A percentile compares a stretch with the other conserved stretches of the same genome.
Evolutionary conservation across 1,140 invertebrate species (phyloP).

Genomic region (Drosophila saltans): DNA sequence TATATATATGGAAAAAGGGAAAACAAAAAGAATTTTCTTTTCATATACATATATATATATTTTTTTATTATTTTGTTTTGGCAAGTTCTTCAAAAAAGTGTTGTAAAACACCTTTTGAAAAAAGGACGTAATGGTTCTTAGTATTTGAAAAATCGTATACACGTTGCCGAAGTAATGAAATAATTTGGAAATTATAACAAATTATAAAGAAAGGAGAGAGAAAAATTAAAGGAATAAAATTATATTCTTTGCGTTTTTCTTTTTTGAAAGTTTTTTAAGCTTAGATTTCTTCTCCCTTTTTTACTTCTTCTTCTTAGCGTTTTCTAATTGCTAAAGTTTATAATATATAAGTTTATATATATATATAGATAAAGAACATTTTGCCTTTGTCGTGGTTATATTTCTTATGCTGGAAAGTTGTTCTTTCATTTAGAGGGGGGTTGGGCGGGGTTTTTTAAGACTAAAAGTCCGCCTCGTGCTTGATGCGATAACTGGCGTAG

Average conservation of each 20-base stretch:
- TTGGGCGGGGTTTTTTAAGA: neutral
- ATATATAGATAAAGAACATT: constrained; percentile 9
- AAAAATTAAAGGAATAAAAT: constrained; percentile 41
- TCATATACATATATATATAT: constrained; percentile 16
- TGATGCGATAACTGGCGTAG: constrained; percentile 82
- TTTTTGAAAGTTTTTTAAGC: neutral
- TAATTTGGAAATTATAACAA: constrained; percentile 47
- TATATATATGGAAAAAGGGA: neutral
- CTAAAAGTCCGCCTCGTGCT: constrained; percentile 80
- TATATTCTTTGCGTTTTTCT: constrained; percentile 47
- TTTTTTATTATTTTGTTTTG: constrained; percentile 53
- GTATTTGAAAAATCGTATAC: constrained; percentile 77
- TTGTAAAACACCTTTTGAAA: constrained; percentile 66
- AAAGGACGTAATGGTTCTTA: constrained; percentile 69
- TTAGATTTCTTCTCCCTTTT: constrained; percentile 11
- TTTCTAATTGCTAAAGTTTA: constrained; percentile 6
- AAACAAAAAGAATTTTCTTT: constrained; percentile 11
- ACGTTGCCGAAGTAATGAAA: constrained; percentile 45
- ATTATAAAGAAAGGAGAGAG: constrained; percentile 32
- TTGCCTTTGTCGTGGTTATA: constrained; percentile 15
- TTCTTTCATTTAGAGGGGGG: neutral
- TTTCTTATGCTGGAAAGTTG: constrained; percentile 1
- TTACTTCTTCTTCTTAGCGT: neutral
- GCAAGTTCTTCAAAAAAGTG: constrained; percentile 63
- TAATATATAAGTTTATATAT: constrained; percentile 11